Percentiles rank a stretch among this genome's conserved stretches.
Evolutionary conservation across 2,113 vertebrate species (phyloP).

Genomic region (Malurus elegans): DNA sequence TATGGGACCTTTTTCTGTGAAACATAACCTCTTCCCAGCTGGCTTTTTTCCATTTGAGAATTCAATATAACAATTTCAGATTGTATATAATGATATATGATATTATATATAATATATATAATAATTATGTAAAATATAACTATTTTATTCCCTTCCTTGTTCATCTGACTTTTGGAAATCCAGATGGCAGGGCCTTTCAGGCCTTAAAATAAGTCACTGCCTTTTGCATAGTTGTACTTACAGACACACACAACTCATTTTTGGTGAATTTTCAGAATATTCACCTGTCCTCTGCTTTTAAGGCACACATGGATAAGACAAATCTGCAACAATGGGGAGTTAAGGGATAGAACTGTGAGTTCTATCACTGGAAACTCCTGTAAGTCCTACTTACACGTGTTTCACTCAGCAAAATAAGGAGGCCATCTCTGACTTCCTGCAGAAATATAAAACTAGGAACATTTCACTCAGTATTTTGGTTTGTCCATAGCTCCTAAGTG

Average conservation of each 20-base stretch:
- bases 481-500: background rate
- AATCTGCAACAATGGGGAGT: background rate
- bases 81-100: too few species aligned
- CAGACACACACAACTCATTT: background rate
- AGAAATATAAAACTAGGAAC: background rate
- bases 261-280: background rate
- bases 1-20: background rate
- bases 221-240: background rate
- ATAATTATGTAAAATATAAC: background rate
- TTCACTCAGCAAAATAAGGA: background rate
- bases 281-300: background rate
- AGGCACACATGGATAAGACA: background rate
- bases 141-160: background rate
- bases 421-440: background rate
- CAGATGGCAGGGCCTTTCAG: background rate
- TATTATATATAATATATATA: too few species aligned
- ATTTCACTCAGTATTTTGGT: background rate
- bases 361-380: too few species aligned
- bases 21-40: background rate
- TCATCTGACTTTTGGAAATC: background rate
- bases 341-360: background rate
- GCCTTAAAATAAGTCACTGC: background rate
- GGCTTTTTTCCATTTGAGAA: background rate
- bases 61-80: background rate
- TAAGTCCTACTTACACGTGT: background rate